Evolutionary conservation across 2,113 vertebrate species (phyloP), one percentile per base, ranked within the genome.

Genomic region (Pelecanoides urinatrix): DNA sequence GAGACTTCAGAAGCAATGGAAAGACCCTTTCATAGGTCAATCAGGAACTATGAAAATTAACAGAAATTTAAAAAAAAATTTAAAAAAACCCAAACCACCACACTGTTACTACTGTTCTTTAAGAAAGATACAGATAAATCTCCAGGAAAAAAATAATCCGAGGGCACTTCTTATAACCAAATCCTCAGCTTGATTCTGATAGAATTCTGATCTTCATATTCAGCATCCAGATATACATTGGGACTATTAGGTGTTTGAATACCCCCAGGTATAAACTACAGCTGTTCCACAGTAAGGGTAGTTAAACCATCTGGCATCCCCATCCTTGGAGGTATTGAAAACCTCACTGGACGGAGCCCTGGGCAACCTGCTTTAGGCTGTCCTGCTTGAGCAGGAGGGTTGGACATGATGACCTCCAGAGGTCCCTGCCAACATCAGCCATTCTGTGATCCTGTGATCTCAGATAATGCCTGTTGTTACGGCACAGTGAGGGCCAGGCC

Each of bases 381-480:
- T 19, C 45, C 45, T 45, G 45, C 18, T 45, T 45, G 45, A 45
- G 45, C 45, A 45, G 45, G 45, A 45, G 45, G 18, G 17, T 2
- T 80, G 45, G 73, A 40, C 26, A 6, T 15, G 6, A 23, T 44
- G 40, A 9, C 8, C 4, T 65, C 15, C 58, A 29, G 16, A 20
- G 17, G 16, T 13, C 12, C 13, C 6, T 6, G 13, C 23, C n/a
- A 40, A 7, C 26, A 15, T 7, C 61, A 67, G 30, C 10, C 6
- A 0, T 20, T 63, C 44, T 26, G 22, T 30, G 34, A 52, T 30
- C n/a, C 53, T 52, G 10, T 20, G 11, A 8, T 68, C 22, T 44
- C 52, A 59, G 25, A 15, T 30, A 14, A 8, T 1, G 0, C 15
- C 27, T 38, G 6, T 21, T 52, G 19, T 30, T 21, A 44, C 0